Evolutionary conservation across 1,140 invertebrate genomes (phyloP).

Genomic region (Amyelois transitella): DNA sequence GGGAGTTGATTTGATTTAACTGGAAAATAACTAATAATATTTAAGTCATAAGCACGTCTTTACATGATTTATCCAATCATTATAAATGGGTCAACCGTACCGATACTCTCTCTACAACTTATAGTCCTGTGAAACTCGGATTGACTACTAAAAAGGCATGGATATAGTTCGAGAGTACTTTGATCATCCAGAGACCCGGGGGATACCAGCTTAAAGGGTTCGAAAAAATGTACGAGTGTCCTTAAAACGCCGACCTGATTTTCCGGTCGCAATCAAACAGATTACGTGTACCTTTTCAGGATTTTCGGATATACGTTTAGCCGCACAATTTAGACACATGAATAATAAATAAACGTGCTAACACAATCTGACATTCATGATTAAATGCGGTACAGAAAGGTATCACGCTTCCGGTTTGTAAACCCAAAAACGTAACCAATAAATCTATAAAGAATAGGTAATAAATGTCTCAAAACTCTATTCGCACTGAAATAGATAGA

Average conservation of each 20-base stretch:
- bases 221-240: not conserved
- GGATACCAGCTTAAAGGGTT: not conserved
- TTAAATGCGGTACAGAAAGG: no score
- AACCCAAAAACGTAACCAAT: no score
- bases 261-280: not conserved
- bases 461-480: no score
- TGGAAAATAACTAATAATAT: no score
- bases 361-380: not conserved
- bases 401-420: no score
- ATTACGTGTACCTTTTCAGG: slow-evolving; percentile 3
- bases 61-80: no score
- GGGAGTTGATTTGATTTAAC: no score
- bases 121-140: not conserved
- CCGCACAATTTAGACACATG: slow-evolving; percentile 1
- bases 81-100: not conserved
- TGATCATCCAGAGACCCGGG: not conserved
- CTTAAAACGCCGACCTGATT: not conserved
- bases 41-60: no score
- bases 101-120: not conserved
- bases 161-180: not conserved
- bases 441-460: no score
- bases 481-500: no score
- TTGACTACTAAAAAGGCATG: not conserved
- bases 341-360: slow-evolving; percentile 2
- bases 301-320: not conserved